These are phyloP conservation scores for Thalassarche chlororhynchos DNA, from an alignment of 2,113 vertebrate species.

Conservation along the genomic window DNA sequence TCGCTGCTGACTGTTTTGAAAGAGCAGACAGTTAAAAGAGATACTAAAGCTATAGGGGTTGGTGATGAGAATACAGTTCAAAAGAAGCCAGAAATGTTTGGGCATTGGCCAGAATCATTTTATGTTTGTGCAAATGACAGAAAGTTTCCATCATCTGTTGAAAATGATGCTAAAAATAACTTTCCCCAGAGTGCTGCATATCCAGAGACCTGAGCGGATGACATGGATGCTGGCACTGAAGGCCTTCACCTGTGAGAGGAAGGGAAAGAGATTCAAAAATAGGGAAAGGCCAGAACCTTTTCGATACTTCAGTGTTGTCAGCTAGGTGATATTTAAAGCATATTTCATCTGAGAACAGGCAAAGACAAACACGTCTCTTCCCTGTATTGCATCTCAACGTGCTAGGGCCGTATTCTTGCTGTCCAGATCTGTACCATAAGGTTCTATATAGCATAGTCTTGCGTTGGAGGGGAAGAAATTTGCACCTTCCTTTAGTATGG, in stretches of 20 bases:
- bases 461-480: neutral
- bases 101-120: neutral
- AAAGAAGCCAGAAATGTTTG: neutral
- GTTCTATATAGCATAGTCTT: neutral
- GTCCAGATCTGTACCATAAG: accelerated
- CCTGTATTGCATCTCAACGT: neutral
- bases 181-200: neutral
- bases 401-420: neutral
- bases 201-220: neutral
- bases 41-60: neutral
- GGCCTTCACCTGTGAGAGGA: neutral
- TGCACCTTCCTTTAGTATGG: neutral
- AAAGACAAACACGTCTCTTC: neutral
- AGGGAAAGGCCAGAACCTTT: neutral
- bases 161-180: conserved; percentile 34
- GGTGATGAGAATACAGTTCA: neutral
- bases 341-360: neutral
- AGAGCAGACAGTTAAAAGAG: neutral
- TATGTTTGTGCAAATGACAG: neutral
- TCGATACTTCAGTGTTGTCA: neutral
- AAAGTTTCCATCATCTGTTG: conserved; percentile 31
- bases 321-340: neutral
- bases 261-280: neutral
- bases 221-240: neutral
- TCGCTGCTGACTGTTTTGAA: neutral